Evolutionary conservation across 2,888 invertebrate genomes (phyloP), one percentile per base, ranked within the genome.

Genomic region (Lasius fuliginosus): DNA sequence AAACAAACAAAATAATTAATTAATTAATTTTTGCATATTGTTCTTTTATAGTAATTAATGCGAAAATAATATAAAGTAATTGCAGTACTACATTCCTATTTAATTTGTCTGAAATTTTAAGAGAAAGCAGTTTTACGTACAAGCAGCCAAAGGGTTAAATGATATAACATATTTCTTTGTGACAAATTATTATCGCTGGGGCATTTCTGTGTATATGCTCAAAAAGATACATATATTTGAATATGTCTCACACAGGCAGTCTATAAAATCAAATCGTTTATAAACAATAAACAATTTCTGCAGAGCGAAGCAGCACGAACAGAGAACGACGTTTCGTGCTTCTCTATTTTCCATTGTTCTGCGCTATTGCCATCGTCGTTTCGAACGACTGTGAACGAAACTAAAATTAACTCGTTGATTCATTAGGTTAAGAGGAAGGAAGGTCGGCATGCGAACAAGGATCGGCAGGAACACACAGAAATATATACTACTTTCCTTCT

Each of bases 341-440:
- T 85, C 73, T 89, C 73, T 89, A 89, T 85, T 86, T 88, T 91
- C 90, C 91, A 90, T 84, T 85, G 91, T 84, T 89, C 91, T 91
- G 90, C 86, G 60, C 46, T 86, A 88, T 87, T 86, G 87, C 87
- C 90, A 82, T 87, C 85, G 89, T 90, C 87, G 90, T 86, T 90
- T 88, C 84, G 86, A 88, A 89, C 90, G 90, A 90, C 89, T 89
- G 90, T 86, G 90, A 90, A 90, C 87, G 83, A 91, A 90, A 90
- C 84, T 90, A 90, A 90, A 90, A 91, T 90, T 90, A 90, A 90
- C 90, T 90, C 83, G 85, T 88, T 90, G 88, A 86, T 90, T 85
- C 76, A 91, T 87, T 87, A 91, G 30, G 46, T 85, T 58, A 69
- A 27, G 1, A 36, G 49, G 12, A 81, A 74, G 46, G 18, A 74